phyloP scores from a whole-genome alignment of 2,888 invertebrate genomes.

The Cepaea hortensis region DNA sequence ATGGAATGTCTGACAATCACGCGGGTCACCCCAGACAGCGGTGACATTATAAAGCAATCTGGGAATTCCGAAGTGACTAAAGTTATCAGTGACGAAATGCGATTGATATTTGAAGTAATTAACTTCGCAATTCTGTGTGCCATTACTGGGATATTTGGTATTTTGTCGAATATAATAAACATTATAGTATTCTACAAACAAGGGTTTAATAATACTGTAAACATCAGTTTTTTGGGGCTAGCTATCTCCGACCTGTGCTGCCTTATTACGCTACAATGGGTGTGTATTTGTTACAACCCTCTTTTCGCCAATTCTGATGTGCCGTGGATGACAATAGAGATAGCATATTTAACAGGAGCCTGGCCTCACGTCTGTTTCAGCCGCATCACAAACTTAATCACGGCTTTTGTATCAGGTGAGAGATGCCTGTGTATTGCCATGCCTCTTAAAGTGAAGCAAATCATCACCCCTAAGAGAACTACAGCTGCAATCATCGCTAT shows the following conservation, averaged over 20 bases:
- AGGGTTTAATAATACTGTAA: background rate
- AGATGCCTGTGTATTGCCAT: background rate
- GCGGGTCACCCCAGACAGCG: too few species aligned
- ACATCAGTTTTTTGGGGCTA: background rate
- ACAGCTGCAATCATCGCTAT: background rate
- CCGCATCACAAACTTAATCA: slow-evolving; percentile 2
- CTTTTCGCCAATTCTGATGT: background rate
- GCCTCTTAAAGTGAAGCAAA: slow-evolving; percentile 19
- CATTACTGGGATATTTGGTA: background rate
- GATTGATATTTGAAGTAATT: background rate
- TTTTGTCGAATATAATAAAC: background rate
- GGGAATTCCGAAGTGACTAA: too few species aligned
- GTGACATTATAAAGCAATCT: background rate
- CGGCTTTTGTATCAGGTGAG: background rate
- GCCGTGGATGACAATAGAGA: background rate
- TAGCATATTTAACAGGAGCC: background rate
- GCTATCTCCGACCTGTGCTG: slow-evolving; percentile 8
- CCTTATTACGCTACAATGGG: background rate
- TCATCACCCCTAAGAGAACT: background rate
- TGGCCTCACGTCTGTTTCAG: background rate
- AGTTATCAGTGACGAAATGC: background rate
- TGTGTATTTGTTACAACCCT: background rate
- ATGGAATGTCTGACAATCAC: too few species aligned
- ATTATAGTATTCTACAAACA: background rate
- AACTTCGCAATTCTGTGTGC: background rate